Evolutionary conservation across 2,888 invertebrate genomes (phyloP).

Genomic region (Biston stratarius): DNA sequence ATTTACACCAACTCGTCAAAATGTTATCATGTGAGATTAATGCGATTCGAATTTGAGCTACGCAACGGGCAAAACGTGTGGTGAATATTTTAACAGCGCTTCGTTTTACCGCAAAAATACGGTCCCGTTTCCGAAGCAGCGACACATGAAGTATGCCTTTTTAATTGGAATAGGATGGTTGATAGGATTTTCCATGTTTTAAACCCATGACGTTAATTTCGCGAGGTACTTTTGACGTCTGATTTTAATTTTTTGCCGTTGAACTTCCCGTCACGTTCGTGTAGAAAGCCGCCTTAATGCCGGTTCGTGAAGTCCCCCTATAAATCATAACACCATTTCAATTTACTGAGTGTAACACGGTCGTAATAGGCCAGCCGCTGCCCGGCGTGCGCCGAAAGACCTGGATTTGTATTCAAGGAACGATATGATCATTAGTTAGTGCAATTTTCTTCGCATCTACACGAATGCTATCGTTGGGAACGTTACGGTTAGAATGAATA

Average conservation of each 20-base stretch:
- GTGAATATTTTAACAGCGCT: slow-evolving; percentile 53
- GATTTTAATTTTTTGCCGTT: slow-evolving; percentile 50
- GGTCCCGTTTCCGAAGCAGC: slow-evolving; percentile 32
- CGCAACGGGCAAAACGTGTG: slow-evolving; percentile 41
- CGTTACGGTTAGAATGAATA: slow-evolving; percentile 71
- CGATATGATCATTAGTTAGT: slow-evolving; percentile 83
- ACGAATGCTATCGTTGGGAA: slow-evolving; percentile 69
- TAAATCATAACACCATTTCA: slow-evolving; percentile 84
- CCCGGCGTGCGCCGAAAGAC: slow-evolving; percentile 74
- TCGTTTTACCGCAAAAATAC: slow-evolving; percentile 41
- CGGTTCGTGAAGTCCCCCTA: slow-evolving; percentile 75
- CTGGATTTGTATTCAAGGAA: slow-evolving; percentile 82
- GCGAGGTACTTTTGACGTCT: slow-evolving; percentile 28
- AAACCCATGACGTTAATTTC: slow-evolving; percentile 49
- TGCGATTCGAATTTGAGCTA: slow-evolving; percentile 53
- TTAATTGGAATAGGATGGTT: slow-evolving; percentile 37
- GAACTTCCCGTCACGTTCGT: slow-evolving; percentile 75
- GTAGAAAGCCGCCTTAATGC: slow-evolving; percentile 75
- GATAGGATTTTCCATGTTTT: slow-evolving; percentile 42
- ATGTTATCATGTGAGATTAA: slow-evolving; percentile 62
- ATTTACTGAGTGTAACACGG: slow-evolving; percentile 78
- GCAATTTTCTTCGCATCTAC: slow-evolving; percentile 82
- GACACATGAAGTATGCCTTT: slow-evolving; percentile 35
- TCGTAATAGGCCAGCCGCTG: slow-evolving; percentile 73
- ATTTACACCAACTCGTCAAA: slow-evolving; percentile 64